phyloP scores from a whole-genome alignment of 2,113 vertebrate species.

The Chlorodrepanis virens region DNA sequence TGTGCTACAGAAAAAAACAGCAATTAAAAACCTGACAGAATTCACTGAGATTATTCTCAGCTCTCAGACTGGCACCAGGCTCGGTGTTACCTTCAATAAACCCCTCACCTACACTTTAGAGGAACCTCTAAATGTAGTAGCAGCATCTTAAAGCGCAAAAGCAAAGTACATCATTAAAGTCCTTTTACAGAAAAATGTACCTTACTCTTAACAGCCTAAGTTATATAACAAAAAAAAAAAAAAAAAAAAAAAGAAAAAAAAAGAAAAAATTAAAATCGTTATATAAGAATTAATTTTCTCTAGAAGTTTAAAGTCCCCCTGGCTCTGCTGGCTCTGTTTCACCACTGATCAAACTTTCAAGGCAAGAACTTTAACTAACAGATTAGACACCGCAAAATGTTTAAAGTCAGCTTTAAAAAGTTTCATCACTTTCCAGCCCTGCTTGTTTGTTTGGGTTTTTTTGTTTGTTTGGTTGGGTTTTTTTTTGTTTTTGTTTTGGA shows the following conservation, averaged over 20 bases:
- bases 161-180: rapidly evolving
- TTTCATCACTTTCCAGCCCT: neutral
- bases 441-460: neutral
- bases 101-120: rapidly evolving
- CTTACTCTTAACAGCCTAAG: neutral
- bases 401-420: neutral
- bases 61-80: neutral
- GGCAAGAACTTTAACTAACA: neutral
- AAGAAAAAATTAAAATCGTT: rapidly evolving
- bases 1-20: neutral
- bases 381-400: neutral
- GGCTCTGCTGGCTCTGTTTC: neutral
- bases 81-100: neutral
- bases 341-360: neutral
- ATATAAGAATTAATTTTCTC: rapidly evolving
- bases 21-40: neutral
- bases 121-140: neutral
- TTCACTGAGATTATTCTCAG: neutral
- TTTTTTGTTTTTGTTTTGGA: no score
- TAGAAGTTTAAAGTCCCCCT: neutral
- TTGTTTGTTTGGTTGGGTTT: no score
- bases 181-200: neutral
- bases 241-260: neutral
- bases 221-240: neutral
- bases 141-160: neutral